A percentile compares a stretch with the other conserved stretches of the same genome.
phyloP scores from a whole-genome alignment of 2,888 invertebrate genomes.

The Dyspetes luteomarginatus region DNA sequence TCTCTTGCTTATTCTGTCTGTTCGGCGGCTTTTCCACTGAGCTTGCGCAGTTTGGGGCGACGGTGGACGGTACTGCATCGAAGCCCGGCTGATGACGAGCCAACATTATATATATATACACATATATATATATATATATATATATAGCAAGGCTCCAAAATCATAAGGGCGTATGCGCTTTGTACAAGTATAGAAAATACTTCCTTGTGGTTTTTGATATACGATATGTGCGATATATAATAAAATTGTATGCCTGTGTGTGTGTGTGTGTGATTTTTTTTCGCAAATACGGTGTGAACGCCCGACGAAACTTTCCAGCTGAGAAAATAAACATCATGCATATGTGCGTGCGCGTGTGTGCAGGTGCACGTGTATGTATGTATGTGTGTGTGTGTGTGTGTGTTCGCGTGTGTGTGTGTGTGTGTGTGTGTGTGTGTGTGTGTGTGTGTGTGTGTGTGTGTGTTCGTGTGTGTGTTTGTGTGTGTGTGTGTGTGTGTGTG shows the following conservation, averaged over 20 bases:
- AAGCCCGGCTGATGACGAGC: slow-evolving; percentile 60
- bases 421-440: too few species aligned
- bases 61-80: slow-evolving; percentile 52
- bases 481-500: too few species aligned
- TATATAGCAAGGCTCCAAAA: too few species aligned
- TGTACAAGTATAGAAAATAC: too few species aligned
- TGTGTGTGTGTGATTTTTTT: slow-evolving; percentile 20
- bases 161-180: too few species aligned
- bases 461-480: too few species aligned
- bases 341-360: neutral
- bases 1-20: neutral
- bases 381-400: neutral
- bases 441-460: too few species aligned
- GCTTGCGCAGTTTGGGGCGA: slow-evolving; percentile 41
- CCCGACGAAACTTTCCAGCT: slow-evolving; percentile 70
- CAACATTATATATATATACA: slow-evolving; percentile 12
- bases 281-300: slow-evolving; percentile 68
- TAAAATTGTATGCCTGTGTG: neutral
- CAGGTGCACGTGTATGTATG: neutral
- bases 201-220: too few species aligned
- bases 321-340: slow-evolving; percentile 65
- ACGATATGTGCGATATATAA: too few species aligned
- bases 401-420: too few species aligned
- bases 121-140: neutral
- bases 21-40: slow-evolving; percentile 30